These are phyloP conservation scores for Pilophorus perplexus DNA, from an alignment of 2,888 invertebrate genomes.

Conservation along the genomic window DNA sequence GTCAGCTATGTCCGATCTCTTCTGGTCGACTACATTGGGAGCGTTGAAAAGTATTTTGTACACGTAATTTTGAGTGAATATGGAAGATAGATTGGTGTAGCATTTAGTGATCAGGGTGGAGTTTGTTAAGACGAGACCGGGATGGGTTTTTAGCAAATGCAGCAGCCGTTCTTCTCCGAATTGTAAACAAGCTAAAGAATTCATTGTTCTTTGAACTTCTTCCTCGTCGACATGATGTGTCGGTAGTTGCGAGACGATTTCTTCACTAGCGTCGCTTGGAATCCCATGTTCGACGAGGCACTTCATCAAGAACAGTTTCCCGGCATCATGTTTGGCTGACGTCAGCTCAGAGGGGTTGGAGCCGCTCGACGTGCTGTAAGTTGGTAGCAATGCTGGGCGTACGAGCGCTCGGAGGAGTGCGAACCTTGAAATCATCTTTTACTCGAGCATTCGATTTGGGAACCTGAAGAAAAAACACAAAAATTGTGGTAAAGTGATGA, in stretches of 20 bases:
- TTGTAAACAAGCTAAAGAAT: constrained; percentile 9
- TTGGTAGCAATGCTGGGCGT: too few relatives aligned
- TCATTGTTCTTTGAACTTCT: constrained; percentile 12
- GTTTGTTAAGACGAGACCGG: constrained; percentile 10
- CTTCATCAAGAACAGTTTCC: too few relatives aligned
- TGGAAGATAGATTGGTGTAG: constrained; percentile 6
- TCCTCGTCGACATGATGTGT: not conserved
- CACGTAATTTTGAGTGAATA: constrained; percentile 19
- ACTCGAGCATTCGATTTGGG: too few relatives aligned
- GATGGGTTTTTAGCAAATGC: constrained; percentile 17
- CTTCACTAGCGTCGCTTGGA: not conserved
- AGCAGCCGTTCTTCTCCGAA: constrained; percentile 17
- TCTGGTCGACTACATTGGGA: constrained; percentile 37
- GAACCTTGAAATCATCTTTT: too few relatives aligned
- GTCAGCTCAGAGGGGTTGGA: too few relatives aligned
- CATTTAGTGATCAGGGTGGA: not conserved
- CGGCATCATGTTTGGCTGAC: too few relatives aligned
- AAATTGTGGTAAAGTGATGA: too few relatives aligned
- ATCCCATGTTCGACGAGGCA: too few relatives aligned
- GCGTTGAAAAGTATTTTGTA: constrained; percentile 30
- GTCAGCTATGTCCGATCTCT: not conserved
- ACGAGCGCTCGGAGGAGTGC: too few relatives aligned
- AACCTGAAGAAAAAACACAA: too few relatives aligned
- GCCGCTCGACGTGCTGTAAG: too few relatives aligned
- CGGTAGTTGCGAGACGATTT: not conserved